These are phyloP conservation scores for Acanthaster planci DNA, from an alignment of 35 echinoderm and acorn worm species.

Conservation along the genomic window DNA sequence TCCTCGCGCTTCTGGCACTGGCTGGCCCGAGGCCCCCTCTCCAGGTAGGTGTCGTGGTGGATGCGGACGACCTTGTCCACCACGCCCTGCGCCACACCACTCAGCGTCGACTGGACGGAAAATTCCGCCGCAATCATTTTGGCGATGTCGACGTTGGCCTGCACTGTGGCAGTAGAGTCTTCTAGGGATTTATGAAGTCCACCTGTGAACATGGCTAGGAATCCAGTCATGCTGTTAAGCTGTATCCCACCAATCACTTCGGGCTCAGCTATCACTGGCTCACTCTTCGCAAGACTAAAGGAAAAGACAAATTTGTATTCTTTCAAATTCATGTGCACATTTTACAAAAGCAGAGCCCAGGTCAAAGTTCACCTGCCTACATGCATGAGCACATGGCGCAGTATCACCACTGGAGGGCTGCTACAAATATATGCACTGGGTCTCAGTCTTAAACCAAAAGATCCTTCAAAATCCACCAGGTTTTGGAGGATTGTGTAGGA, in stretches of 20 bases:
- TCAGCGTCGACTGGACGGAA: conserved; percentile 73
- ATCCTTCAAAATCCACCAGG: too few species aligned
- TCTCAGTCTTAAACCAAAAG: too few species aligned
- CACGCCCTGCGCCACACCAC: conserved; percentile 87
- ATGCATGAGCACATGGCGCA: too few species aligned
- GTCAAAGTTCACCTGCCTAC: too few species aligned
- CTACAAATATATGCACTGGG: too few species aligned
- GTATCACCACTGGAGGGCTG: too few species aligned
- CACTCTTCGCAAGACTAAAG: conserved; percentile 70
- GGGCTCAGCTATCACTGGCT: conserved; percentile 94
- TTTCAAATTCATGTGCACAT: too few species aligned
- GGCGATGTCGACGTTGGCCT: conserved; percentile 83
- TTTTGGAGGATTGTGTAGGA: too few species aligned
- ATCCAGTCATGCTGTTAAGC: conserved; percentile 51
- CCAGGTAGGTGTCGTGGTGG: conserved; percentile 88
- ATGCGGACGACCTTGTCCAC: conserved; percentile 92
- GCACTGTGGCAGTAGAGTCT: conserved; percentile 66
- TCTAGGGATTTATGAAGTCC: conserved; percentile 82
- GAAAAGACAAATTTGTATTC: background rate
- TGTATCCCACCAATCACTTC: conserved; percentile 84
- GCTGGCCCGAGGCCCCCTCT: conserved; percentile 25
- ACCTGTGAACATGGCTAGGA: conserved; percentile 88
- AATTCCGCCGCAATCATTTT: conserved; percentile 85
- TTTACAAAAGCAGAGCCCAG: too few species aligned
- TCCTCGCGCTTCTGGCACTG: conserved; percentile 81